phyloP scores from a whole-genome alignment of 2,113 vertebrate genomes.

The Halcyon malimbica region DNA sequence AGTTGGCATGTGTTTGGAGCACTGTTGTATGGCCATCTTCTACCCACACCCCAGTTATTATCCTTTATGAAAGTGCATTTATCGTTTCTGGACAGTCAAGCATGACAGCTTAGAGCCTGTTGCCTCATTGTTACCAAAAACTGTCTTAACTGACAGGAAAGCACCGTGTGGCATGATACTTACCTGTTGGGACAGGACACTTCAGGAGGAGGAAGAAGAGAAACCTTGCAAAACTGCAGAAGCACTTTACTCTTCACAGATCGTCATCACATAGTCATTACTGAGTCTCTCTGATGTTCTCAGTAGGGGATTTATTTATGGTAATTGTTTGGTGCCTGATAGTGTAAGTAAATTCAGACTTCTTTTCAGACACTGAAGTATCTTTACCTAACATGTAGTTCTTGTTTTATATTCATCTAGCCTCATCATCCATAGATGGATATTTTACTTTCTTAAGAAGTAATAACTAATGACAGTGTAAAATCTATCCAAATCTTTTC shows the following conservation, averaged over 20 bases:
- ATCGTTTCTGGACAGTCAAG: not conserved
- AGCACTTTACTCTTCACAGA: not conserved
- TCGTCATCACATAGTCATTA: not conserved
- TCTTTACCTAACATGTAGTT: not conserved
- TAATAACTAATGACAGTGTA: not conserved
- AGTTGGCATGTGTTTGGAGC: not conserved
- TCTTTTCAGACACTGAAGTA: not conserved
- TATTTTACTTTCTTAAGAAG: not conserved
- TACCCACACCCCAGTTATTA: not conserved
- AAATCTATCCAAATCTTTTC: not conserved
- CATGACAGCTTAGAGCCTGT: not conserved
- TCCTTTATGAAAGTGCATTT: not conserved
- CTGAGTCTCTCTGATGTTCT: not conserved
- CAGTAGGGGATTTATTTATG: not conserved
- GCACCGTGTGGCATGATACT: accelerated
- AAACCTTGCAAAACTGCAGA: not conserved
- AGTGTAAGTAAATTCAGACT: not conserved
- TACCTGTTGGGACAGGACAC: not conserved
- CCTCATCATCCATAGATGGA: not conserved
- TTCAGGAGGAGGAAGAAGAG: not conserved
- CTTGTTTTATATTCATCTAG: not conserved
- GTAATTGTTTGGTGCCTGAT: not conserved
- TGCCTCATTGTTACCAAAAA: not conserved
- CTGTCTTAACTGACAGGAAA: not conserved
- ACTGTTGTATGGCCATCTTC: not conserved